phyloP scores from a whole-genome alignment of 2,113 vertebrate species.

The Charina bottae region DNA sequence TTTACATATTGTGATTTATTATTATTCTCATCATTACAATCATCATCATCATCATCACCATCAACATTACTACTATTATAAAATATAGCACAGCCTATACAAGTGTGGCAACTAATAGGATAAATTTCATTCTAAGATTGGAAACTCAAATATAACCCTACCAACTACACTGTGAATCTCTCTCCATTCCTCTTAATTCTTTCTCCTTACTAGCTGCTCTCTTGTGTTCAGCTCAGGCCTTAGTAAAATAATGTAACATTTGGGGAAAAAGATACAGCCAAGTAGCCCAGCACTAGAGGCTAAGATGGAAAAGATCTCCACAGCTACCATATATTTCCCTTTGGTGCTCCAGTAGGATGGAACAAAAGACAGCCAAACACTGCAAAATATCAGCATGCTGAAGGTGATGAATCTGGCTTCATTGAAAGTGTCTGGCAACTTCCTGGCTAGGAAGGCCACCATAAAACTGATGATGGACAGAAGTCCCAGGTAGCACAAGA shows the following conservation, averaged over 20 bases:
- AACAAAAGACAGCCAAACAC: not conserved
- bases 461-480: not conserved
- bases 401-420: not conserved
- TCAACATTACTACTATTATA: too few species aligned
- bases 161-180: too few species aligned
- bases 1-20: too few species aligned
- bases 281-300: not conserved
- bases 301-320: conserved; percentile 13
- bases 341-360: not conserved
- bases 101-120: too few species aligned
- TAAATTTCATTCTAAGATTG: too few species aligned
- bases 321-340: not conserved
- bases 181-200: not conserved
- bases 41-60: too few species aligned
- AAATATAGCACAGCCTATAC: too few species aligned
- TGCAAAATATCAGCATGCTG: not conserved
- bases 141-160: too few species aligned
- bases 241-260: not conserved
- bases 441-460: not conserved
- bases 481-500: not conserved
- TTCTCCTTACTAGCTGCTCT: not conserved
- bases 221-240: not conserved
- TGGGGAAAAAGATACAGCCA: not conserved
- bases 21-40: too few species aligned
- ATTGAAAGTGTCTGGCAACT: not conserved